Conservation (phyloP, 2,113 vertebrate genomes). For the Halcyon malimbica region DNA sequence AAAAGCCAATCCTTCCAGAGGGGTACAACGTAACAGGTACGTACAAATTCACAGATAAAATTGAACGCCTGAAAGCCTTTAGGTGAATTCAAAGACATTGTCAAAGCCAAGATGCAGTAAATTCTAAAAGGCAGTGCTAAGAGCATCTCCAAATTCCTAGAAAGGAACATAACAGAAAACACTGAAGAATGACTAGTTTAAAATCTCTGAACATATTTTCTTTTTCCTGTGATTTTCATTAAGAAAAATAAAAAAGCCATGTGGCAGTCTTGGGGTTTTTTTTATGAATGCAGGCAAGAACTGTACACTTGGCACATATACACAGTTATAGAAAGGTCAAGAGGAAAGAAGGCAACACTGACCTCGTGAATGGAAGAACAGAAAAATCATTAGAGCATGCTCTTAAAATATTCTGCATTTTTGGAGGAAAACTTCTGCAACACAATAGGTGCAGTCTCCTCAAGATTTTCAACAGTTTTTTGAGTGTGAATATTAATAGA, state of each 20-base stretch:
- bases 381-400: neutral
- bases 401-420: neutral
- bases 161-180: neutral
- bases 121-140: neutral
- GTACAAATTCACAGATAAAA: neutral
- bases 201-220: neutral
- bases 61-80: neutral
- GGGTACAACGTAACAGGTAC: neutral
- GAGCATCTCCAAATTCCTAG: neutral
- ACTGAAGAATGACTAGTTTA: neutral
- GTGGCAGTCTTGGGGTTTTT: neutral
- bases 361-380: neutral
- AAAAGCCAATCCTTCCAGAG: neutral
- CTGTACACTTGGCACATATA: neutral
- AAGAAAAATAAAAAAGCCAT: neutral
- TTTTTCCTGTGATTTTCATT: neutral
- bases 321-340: neutral
- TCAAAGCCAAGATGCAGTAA: neutral
- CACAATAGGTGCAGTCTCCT: slow-evolving; percentile 18
- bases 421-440: neutral
- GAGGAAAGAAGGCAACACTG: neutral
- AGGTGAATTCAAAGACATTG: neutral
- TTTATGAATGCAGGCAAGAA: neutral
- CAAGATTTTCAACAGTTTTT: slow-evolving; percentile 33
- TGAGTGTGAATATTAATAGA: slow-evolving; percentile 60